Evolutionary conservation across 2,113 vertebrate genomes (phyloP).

Genomic region (Mixornis gularis): DNA sequence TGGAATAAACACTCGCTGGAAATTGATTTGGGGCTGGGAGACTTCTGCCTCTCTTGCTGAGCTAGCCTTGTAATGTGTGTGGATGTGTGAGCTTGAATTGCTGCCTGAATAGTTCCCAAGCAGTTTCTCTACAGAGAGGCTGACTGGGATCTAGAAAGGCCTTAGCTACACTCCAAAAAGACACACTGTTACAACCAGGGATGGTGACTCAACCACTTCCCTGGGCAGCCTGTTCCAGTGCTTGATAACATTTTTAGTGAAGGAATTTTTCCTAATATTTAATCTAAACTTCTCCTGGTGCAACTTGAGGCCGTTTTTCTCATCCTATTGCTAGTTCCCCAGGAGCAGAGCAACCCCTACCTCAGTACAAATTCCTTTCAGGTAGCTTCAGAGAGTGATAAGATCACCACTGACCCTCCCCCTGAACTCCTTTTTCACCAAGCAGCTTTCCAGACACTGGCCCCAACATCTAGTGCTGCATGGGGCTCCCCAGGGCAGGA

Average conservation of each 20-base stretch:
- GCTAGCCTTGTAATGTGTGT: too few species aligned
- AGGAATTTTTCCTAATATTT: background rate
- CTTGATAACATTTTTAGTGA: background rate
- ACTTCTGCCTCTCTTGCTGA: too few species aligned
- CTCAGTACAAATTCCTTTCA: background rate
- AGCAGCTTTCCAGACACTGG: background rate
- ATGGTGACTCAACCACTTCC: background rate
- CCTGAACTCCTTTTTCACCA: background rate
- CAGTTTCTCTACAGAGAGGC: too few species aligned
- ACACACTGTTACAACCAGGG: too few species aligned
- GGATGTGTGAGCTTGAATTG: too few species aligned
- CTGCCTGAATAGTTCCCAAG: too few species aligned
- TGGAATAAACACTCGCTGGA: too few species aligned
- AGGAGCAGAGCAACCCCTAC: background rate
- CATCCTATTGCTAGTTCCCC: accelerated
- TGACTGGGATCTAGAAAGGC: too few species aligned
- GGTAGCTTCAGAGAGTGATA: accelerated
- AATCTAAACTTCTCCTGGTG: background rate
- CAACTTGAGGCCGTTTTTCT: background rate
- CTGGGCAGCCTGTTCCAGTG: background rate
- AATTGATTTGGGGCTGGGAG: too few species aligned
- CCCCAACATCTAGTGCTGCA: background rate
- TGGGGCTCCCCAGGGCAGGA: background rate
- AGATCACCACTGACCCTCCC: background rate
- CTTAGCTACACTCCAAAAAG: too few species aligned